phyloP scores from a whole-genome alignment of 2,113 vertebrate species.

The Acanthochromis polyacanthus region DNA sequence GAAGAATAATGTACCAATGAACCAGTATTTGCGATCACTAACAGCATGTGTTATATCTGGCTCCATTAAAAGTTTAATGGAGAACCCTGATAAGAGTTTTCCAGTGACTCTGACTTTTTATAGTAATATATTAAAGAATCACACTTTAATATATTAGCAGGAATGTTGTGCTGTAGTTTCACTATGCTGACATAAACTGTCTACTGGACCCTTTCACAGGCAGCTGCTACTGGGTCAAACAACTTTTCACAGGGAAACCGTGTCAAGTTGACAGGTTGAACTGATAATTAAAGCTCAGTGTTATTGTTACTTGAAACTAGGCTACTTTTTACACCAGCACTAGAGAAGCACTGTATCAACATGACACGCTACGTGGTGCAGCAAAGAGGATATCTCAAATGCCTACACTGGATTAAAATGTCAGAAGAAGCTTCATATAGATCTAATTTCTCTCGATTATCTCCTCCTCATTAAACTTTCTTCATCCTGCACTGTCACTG shows the following conservation, averaged over 20 bases:
- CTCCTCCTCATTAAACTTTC: constrained; percentile 57
- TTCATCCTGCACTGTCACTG: constrained; percentile 20
- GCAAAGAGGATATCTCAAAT: constrained; percentile 34
- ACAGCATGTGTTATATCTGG: neutral
- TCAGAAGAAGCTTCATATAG: constrained; percentile 36
- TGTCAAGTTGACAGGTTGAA: constrained; percentile 59
- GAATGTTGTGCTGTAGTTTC: constrained; percentile 16
- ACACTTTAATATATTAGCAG: no score
- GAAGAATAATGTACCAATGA: constrained; percentile 1
- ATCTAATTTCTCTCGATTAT: constrained; percentile 62
- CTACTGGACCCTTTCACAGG: constrained; percentile 28
- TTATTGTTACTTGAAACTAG: constrained; percentile 64
- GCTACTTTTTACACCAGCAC: constrained; percentile 37
- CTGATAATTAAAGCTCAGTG: constrained; percentile 71
- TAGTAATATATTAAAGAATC: constrained; percentile 5
- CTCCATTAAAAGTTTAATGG: constrained; percentile 14
- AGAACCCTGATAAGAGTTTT: constrained; percentile 8
- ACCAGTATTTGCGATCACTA: neutral
- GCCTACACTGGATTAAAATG: constrained; percentile 44
- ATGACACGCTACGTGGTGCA: constrained; percentile 41
- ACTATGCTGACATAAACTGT: constrained; percentile 39
- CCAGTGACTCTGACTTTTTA: neutral
- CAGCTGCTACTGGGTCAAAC: constrained; percentile 57
- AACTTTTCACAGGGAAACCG: constrained; percentile 48
- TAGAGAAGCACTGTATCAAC: constrained; percentile 54